A percentile compares a stretch with the other conserved stretches of the same genome.
phyloP scores from a whole-genome alignment of 1,140 invertebrate genomes.

The Papilio dardanus region DNA sequence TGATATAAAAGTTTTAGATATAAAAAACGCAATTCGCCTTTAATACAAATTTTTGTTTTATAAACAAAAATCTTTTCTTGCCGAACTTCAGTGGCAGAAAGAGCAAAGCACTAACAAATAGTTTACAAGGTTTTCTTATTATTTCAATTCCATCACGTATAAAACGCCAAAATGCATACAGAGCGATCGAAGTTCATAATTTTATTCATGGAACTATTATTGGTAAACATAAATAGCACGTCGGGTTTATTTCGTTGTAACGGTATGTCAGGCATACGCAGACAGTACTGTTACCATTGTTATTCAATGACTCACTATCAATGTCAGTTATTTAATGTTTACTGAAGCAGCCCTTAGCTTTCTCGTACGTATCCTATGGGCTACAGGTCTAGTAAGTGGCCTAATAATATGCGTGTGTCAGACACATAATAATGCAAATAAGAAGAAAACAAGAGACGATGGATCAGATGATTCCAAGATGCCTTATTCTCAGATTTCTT shows the following conservation, averaged over 20 bases:
- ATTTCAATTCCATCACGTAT: slow-evolving; percentile 25
- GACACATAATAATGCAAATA: background rate
- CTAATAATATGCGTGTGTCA: too few relatives aligned
- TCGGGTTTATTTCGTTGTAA: slow-evolving; percentile 49
- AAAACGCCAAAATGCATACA: background rate
- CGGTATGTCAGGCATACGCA: slow-evolving; percentile 46
- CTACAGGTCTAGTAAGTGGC: too few relatives aligned
- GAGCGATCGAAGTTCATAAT: slow-evolving; percentile 5
- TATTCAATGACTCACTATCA: slow-evolving; percentile 22
- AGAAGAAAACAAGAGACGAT: too few relatives aligned
- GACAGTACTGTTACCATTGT: slow-evolving; percentile 53
- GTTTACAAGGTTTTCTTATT: background rate
- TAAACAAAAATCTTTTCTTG: too few relatives aligned
- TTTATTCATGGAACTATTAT: slow-evolving; percentile 38
- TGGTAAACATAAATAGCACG: slow-evolving; percentile 45
- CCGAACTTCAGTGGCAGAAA: too few relatives aligned
- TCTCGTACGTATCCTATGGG: background rate
- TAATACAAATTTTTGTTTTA: too few relatives aligned
- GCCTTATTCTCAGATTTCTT: too few relatives aligned
- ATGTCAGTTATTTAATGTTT: background rate
- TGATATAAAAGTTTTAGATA: too few relatives aligned
- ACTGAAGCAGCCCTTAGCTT: background rate
- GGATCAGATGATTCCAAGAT: too few relatives aligned
- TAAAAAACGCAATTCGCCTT: too few relatives aligned
- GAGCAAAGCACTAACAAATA: background rate